phyloP scores from a whole-genome alignment of 1,140 invertebrate species.

The Pogonognathellus flavescens region DNA sequence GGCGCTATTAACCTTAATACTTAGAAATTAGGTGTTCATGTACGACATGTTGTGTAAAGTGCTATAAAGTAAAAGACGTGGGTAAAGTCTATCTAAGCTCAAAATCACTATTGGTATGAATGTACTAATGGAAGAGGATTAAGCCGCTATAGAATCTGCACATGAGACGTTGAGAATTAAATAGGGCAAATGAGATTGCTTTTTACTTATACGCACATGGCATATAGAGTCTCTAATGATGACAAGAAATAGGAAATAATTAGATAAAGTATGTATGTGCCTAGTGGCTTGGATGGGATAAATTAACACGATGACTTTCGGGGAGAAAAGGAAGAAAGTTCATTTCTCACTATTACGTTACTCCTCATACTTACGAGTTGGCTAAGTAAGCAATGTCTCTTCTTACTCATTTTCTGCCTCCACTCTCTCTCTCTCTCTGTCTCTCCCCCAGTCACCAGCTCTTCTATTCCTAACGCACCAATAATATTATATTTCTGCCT shows the following conservation, averaged over 20 bases:
- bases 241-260: constrained; percentile 41
- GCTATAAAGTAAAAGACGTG: too few relatives aligned
- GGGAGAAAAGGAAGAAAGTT: background rate
- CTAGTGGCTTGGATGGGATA: background rate
- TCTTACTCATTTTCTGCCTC: background rate
- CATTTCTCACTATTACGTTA: background rate
- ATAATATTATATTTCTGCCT: too few relatives aligned
- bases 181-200: background rate
- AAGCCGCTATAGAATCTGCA: background rate
- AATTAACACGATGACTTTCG: background rate
- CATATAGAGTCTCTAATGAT: constrained; percentile 16
- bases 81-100: too few relatives aligned
- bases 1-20: too few relatives aligned
- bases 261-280: constrained; percentile 24
- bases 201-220: background rate
- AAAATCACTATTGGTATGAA: too few relatives aligned
- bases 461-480: too few relatives aligned
- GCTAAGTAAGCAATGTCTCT: background rate
- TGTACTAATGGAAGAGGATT: background rate
- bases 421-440: too few relatives aligned
- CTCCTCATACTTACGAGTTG: background rate
- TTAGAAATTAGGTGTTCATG: too few relatives aligned
- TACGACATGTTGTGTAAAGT: too few relatives aligned
- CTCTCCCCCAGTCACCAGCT: too few relatives aligned
- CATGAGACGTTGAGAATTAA: background rate